Conservation (phyloP, 2,113 vertebrate species). For the Strigops habroptila region DNA sequence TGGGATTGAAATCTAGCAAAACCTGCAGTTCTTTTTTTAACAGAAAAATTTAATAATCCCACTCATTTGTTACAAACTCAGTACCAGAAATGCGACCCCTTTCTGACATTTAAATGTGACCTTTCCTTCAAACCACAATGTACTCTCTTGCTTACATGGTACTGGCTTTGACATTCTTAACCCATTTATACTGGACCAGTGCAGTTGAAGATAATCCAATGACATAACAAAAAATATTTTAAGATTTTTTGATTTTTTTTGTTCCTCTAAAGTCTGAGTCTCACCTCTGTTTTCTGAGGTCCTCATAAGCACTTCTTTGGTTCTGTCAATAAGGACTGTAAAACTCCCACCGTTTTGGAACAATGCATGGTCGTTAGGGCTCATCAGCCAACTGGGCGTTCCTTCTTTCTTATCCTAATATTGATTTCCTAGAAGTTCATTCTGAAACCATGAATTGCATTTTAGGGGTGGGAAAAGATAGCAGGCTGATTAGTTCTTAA, state of each 20-base stretch:
- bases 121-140: background rate
- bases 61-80: background rate
- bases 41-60: background rate
- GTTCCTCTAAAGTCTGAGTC: background rate
- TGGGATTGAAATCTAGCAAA: background rate
- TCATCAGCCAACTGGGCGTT: background rate
- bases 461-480: background rate
- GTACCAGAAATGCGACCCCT: background rate
- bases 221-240: background rate
- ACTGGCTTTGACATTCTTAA: background rate
- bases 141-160: background rate
- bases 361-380: background rate
- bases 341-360: background rate
- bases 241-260: background rate
- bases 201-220: background rate
- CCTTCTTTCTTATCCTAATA: background rate
- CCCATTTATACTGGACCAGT: background rate
- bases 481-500: background rate
- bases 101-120: constrained; percentile 39
- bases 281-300: background rate
- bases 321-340: background rate
- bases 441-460: background rate
- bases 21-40: background rate
- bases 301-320: background rate
- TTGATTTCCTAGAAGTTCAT: background rate